These are phyloP conservation scores for Chloromyia formosa DNA, from an alignment of 2,888 invertebrate genomes.

Conservation along the genomic window DNA sequence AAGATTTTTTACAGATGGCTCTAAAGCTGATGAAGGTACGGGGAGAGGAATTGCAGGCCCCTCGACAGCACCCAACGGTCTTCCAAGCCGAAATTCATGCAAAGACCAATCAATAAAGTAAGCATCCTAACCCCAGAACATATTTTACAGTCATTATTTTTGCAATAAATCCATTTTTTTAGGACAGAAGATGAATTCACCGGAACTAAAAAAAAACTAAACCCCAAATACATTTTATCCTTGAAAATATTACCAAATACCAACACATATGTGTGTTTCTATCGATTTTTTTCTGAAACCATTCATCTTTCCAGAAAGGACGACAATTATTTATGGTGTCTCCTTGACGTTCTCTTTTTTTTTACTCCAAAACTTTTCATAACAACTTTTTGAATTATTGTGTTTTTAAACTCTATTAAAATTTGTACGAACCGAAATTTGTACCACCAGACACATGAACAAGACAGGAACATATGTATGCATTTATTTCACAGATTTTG, in stretches of 20 bases:
- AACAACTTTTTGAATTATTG: constrained; percentile 27
- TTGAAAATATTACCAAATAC: not conserved
- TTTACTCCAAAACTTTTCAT: constrained; percentile 9
- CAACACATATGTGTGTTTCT: not conserved
- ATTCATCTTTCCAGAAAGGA: not conserved
- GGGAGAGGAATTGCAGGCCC: too few relatives aligned
- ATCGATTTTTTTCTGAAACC: not conserved
- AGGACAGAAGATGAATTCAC: not conserved
- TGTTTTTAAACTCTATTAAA: constrained; percentile 27
- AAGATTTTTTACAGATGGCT: too few relatives aligned
- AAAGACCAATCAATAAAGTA: too few relatives aligned
- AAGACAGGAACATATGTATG: not conserved
- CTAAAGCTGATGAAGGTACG: too few relatives aligned
- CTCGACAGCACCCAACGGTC: too few relatives aligned
- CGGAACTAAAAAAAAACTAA: not conserved
- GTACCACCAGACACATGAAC: not conserved
- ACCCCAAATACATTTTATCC: constrained; percentile 17
- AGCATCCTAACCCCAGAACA: too few relatives aligned
- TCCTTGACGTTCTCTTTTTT: not conserved
- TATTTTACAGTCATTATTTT: too few relatives aligned
- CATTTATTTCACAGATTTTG: too few relatives aligned
- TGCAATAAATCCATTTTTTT: too few relatives aligned
- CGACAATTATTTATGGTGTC: constrained; percentile 5
- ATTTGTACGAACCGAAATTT: not conserved
- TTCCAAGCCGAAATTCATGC: too few relatives aligned